Base-by-base conservation (phyloP, 2,888 invertebrate species). In the Eremobia ochroleuca region DNA sequence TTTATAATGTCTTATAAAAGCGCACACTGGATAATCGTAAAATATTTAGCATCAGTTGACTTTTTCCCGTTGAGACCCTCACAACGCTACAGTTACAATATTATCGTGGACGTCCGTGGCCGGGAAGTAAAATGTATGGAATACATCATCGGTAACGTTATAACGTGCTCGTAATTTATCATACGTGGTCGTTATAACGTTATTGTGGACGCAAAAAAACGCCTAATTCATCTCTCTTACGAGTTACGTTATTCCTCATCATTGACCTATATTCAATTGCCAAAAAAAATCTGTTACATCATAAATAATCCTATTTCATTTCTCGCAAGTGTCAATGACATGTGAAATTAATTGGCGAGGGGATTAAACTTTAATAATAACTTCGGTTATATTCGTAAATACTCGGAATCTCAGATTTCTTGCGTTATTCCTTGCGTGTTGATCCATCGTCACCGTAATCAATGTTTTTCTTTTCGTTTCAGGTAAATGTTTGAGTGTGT, bases 391-490 rank as follows among this genome's bases (percentile, higher is more conserved):
- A 40, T 64, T 85, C 59, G 70, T 55, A 40, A 64, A 49, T 83
- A 52, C 72, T 67, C 21, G 65, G 78, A 66, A 85, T 82, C n/a
- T 82, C 40, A 52, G 64, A 78, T 86, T 83, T 70, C 69, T 75
- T 43, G 61, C 40, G 52, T 59, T n/a, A 74, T 65, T 58, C 37
- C 34, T 79, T 15, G 77, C 85, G 77, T 86, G 85, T 61, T 68
- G n/a, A n/a, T 64, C 2, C 49, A 67, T 70, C 70, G 61, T 85
- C 68, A 65, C 40, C 43, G 71, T 85, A 70, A 82, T 86, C 5
- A 82, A 37, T 73, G 59, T 78, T 75, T 85, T 74, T 76, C 69
- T 76, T 82, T 73, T 78, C n/a, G 28, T 86, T 86, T 55, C 86
- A 86, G 86, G 86, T 86, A 86, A 70, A 67, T 76, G 55, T 76